These are phyloP conservation scores for Lycocorax pyrrhopterus DNA, from an alignment of 2,113 vertebrate species.

Conservation along the genomic window DNA sequence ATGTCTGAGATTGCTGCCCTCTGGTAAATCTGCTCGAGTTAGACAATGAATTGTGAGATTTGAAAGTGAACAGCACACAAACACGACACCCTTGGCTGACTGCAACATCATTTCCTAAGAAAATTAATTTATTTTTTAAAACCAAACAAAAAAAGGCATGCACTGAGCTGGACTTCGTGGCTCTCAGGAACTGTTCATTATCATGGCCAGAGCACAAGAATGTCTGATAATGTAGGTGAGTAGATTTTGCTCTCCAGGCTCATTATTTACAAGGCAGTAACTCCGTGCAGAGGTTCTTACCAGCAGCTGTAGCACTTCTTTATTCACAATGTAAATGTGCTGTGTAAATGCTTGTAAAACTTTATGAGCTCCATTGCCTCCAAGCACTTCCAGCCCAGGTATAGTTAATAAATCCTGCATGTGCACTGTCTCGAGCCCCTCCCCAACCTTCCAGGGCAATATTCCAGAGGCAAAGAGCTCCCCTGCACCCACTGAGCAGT, in stretches of 20 bases:
- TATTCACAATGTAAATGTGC: constrained; percentile 7
- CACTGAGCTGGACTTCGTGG: not conserved
- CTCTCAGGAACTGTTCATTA: not conserved
- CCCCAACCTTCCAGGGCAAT: not conserved
- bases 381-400: not conserved
- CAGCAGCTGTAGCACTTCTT: constrained; percentile 8
- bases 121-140: not conserved
- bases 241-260: not conserved
- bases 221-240: not conserved
- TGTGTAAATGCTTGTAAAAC: constrained; percentile 47
- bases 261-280: not conserved
- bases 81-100: not conserved
- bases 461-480: not conserved
- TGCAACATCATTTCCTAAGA: not conserved
- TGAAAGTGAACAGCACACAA: not conserved
- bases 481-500: not conserved
- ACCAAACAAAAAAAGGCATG: not conserved
- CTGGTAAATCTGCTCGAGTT: not conserved
- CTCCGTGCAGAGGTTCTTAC: not conserved
- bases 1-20: not conserved
- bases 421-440: not conserved
- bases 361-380: constrained; percentile 10
- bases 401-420: not conserved
- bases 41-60: not conserved
- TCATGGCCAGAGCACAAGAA: not conserved